phyloP scores from a whole-genome alignment of 2,113 vertebrate genomes.

The Damaliscus lunatus region DNA sequence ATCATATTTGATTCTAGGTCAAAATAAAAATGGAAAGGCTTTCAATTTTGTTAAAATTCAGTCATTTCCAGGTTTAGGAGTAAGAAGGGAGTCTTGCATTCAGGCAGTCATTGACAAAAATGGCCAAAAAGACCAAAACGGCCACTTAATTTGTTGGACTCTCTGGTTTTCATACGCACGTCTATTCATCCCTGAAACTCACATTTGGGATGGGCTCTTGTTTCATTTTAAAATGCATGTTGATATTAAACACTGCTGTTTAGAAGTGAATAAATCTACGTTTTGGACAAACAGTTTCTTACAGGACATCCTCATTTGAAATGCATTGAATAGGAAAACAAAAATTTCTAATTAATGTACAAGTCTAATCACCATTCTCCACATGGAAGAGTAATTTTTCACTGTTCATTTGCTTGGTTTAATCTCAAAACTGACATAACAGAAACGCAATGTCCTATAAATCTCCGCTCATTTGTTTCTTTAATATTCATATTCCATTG shows the following conservation, averaged over 20 bases:
- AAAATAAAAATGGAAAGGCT: conserved; percentile 11
- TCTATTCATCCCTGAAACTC: conserved; percentile 43
- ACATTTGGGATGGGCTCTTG: conserved; percentile 52
- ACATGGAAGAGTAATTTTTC: conserved; percentile 90
- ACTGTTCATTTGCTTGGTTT: conserved; percentile 88
- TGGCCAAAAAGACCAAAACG: not conserved
- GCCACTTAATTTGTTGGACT: conserved; percentile 9
- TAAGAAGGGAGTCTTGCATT: not conserved
- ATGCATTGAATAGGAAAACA: conserved; percentile 86
- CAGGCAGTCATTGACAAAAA: not conserved
- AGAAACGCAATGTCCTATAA: conserved; percentile 87
- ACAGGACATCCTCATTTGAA: conserved; percentile 84
- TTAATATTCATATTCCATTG: conserved; percentile 88
- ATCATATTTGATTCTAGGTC: not conserved
- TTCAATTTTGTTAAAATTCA: not conserved
- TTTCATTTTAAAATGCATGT: conserved; percentile 53
- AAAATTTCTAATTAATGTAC: conserved; percentile 91
- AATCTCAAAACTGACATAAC: conserved; percentile 89
- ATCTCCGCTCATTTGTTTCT: conserved; percentile 86
- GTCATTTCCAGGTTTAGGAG: not conserved
- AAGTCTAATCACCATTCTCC: conserved; percentile 90
- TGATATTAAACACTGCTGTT: conserved; percentile 70
- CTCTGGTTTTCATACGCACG: conserved; percentile 10
- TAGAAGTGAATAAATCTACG: conserved; percentile 76
- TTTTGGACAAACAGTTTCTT: conserved; percentile 80